These are phyloP conservation scores for Eristalinus aeneus DNA, from an alignment of 2,888 invertebrate genomes.

Conservation along the genomic window DNA sequence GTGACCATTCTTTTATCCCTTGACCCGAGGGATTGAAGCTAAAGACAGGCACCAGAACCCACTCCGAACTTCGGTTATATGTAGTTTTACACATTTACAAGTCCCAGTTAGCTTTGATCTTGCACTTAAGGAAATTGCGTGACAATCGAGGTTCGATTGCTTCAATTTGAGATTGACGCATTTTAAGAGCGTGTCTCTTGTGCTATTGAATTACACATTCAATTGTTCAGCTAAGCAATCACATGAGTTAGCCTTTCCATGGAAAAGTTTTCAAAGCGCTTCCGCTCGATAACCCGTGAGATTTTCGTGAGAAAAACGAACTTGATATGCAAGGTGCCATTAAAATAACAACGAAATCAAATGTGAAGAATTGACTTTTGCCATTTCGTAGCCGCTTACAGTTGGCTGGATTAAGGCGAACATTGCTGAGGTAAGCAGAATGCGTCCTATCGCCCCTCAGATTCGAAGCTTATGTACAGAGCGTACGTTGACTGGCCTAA, in stretches of 20 bases:
- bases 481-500: background rate
- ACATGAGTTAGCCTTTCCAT: background rate
- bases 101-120: background rate
- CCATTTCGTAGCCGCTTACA: background rate
- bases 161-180: background rate
- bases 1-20: background rate
- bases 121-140: background rate
- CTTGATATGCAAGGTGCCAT: background rate
- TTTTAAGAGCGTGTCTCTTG: background rate
- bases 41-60: no score
- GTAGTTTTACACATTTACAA: background rate
- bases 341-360: no score
- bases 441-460: background rate
- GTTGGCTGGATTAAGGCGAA: no score
- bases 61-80: background rate
- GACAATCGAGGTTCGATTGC: background rate
- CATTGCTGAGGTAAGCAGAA: no score
- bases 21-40: background rate
- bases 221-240: background rate
- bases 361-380: background rate
- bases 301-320: background rate
- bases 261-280: background rate
- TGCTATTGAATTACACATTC: background rate
- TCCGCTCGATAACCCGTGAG: background rate
- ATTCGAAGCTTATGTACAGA: background rate